Base-by-base conservation (phyloP, 2,797 vertebrate genomes). In the Alectoris magna region DNA sequence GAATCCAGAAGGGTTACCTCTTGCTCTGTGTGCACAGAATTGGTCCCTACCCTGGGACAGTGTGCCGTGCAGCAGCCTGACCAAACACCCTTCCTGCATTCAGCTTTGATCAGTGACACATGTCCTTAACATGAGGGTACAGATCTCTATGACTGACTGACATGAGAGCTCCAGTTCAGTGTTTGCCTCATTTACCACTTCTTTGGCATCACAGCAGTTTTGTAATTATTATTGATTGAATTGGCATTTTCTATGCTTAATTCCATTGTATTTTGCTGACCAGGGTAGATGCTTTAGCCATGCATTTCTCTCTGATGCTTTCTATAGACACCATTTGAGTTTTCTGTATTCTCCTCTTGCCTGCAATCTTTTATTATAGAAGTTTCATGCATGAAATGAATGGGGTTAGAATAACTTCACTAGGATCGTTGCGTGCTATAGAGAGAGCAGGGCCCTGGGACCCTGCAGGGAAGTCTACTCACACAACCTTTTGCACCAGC, bases 221-320 rank as follows among this genome's bases (percentile, higher is more conserved):
- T 78, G 73, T 90, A 95, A 92, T 95, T 92, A 68, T 84, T 95
- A 93, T 86, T 95, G 94, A 88, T 59, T 68, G 63, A 78, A 46
- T 86, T 84, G 59, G 72, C 43, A 38, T 88, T 94, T 90, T 76
- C 85, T 51, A 24, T 90, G 41, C 56, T 86, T 86, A 86, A 64
- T 85, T 58, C 44, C 22, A 9, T 56, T 60, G 41, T 75, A 46
- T 69, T 94, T 91, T 91, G 67, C 87, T 91, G 93, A 91, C 73
- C 69, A 60, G 75, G 46, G 39, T 39, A 90, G 89, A 51, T 21
- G 69, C 34, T 92, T 88, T 56, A 73, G 56, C 49, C 34, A 6
- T 39, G 43, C 19, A 86, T 43, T 86, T 90, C 49, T 86, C 69
- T 83, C 62, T 71, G 29, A 66, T 89, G 59, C 31, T 77, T 76